Evolutionary conservation across 2,888 invertebrate genomes (phyloP).

Genomic region (Stenchaetothrips biformis): DNA sequence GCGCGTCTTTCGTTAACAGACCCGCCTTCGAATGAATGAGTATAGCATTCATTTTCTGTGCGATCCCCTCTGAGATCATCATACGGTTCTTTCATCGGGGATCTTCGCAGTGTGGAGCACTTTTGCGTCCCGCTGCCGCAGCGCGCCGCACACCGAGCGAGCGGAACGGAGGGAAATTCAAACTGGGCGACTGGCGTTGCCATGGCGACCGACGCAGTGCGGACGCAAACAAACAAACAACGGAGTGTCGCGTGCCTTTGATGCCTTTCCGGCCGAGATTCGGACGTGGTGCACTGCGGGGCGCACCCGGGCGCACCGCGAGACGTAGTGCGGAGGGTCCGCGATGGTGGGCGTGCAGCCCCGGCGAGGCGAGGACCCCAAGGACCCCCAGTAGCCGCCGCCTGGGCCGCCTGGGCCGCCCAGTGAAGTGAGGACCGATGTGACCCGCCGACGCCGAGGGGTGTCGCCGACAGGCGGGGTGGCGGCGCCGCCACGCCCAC

Average conservation of each 20-base stretch:
- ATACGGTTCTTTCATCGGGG: background rate
- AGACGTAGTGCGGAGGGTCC: background rate
- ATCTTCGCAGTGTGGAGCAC: background rate
- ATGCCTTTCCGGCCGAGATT: background rate
- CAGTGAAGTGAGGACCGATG: no score
- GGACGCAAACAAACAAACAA: background rate
- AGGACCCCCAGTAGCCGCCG: no score
- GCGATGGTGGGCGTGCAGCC: no score
- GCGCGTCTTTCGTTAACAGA: no score
- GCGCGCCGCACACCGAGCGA: background rate
- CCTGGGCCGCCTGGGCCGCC: no score
- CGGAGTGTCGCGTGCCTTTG: background rate
- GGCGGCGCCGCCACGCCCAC: background rate
- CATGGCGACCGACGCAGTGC: background rate
- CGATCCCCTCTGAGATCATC: no score
- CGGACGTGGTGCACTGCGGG: background rate
- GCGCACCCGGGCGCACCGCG: background rate
- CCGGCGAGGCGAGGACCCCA: no score
- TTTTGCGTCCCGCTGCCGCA: background rate
- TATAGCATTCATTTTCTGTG: no score
- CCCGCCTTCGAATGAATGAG: no score
- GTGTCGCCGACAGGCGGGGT: background rate
- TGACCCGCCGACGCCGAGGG: no score
- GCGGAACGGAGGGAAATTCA: conserved; percentile 3
- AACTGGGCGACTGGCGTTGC: background rate